Evolutionary conservation across 2,797 vertebrate species (phyloP).

Genomic region (Enteromius anoplus): DNA sequence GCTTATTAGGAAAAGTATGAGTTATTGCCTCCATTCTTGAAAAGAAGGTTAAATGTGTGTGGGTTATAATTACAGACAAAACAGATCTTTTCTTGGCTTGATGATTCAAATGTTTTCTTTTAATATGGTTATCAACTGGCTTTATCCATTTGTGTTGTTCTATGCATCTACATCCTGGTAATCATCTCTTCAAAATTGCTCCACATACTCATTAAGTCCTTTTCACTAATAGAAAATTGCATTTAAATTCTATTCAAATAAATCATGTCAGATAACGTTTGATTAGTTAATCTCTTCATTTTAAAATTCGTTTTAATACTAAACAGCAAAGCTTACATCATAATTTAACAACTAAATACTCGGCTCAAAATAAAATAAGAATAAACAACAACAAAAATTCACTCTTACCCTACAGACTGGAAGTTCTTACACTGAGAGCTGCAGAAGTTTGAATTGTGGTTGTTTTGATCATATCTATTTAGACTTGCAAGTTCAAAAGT

Average conservation of each 20-base stretch:
- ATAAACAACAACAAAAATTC: background rate
- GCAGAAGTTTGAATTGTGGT: slow-evolving; percentile 25
- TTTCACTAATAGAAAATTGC: background rate
- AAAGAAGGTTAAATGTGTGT: background rate
- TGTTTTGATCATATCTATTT: slow-evolving; percentile 51
- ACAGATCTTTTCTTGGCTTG: background rate
- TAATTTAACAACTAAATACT: background rate
- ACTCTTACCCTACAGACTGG: no score
- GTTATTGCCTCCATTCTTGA: background rate
- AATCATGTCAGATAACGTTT: background rate
- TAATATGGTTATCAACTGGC: background rate
- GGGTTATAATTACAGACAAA: background rate
- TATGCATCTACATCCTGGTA: background rate
- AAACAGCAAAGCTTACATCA: background rate
- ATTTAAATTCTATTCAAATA: background rate
- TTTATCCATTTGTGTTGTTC: background rate
- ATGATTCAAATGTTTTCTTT: slow-evolving; percentile 6
- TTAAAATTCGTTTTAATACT: background rate
- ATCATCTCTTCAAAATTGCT: background rate
- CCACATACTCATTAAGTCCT: background rate
- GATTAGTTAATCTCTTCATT: background rate
- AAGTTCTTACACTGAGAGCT: slow-evolving; percentile 11
- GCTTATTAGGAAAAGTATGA: background rate
- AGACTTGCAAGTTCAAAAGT: slow-evolving; percentile 44
- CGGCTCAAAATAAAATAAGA: background rate